Percentiles rank a stretch among this genome's conserved stretches.
Conservation (phyloP, 2,888 invertebrate species). For the Leuctra nigra region DNA sequence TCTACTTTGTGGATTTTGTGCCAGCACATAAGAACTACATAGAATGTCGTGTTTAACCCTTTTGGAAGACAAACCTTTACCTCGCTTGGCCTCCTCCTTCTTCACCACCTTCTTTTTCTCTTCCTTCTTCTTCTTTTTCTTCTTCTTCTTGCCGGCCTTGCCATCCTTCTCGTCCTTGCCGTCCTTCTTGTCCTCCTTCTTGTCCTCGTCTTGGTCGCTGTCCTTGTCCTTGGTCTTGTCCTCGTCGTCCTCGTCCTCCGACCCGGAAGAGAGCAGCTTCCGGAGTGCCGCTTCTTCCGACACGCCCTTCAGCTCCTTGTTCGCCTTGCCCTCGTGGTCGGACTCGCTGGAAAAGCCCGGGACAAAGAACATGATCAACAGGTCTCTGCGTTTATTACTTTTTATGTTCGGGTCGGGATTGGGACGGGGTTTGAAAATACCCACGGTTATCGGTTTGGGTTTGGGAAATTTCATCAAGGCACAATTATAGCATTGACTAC, state of each 20-base stretch:
- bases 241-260: constrained; percentile 28
- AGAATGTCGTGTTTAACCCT: too few species aligned
- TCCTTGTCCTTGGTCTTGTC: constrained; percentile 25
- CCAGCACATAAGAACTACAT: too few species aligned
- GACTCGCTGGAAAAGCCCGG: constrained; percentile 50
- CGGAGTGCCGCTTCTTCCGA: constrained; percentile 85
- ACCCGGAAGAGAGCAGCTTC: constrained; percentile 72
- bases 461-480: too few species aligned
- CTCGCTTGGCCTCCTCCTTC: constrained; percentile 6
- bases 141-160: constrained; percentile 21
- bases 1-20: too few species aligned
- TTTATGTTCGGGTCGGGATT: too few species aligned
- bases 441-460: too few species aligned
- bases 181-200: constrained; percentile 17
- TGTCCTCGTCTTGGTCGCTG: constrained; percentile 23
- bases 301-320: constrained; percentile 80
- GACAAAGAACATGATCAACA: too few species aligned
- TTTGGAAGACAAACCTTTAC: too few species aligned
- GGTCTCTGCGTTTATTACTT: too few species aligned
- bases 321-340: constrained; percentile 67
- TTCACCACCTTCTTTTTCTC: constrained; percentile 20
- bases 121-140: constrained; percentile 20
- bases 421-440: too few species aligned
- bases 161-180: constrained; percentile 18
- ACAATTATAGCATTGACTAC: too few species aligned